These are phyloP conservation scores for Drosophila takahashii DNA, from an alignment of 1,140 invertebrate species.

Conservation along the genomic window DNA sequence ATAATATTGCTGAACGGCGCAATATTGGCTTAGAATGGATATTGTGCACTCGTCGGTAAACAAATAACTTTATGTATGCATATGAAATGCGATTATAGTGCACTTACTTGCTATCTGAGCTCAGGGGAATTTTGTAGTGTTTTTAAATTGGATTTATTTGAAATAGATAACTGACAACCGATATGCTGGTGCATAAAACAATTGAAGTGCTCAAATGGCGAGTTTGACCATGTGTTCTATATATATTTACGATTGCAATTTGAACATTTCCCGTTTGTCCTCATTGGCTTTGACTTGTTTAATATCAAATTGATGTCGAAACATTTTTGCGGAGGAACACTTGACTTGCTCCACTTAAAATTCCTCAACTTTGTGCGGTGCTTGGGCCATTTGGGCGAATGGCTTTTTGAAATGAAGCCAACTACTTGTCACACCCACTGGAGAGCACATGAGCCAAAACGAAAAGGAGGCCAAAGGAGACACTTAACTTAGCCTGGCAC, in stretches of 20 bases:
- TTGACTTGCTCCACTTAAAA: slow-evolving; percentile 38
- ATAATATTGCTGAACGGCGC: slow-evolving; percentile 55
- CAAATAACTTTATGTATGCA: slow-evolving; percentile 39
- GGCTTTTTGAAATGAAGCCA: slow-evolving; percentile 66
- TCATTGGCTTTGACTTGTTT: slow-evolving; percentile 16
- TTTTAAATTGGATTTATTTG: slow-evolving; percentile 35
- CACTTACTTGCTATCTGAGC: slow-evolving; percentile 19
- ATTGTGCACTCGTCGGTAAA: slow-evolving; percentile 44
- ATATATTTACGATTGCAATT: not conserved
- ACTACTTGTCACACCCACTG: slow-evolving; percentile 55
- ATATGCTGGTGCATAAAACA: slow-evolving; percentile 7
- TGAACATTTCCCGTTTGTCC: slow-evolving; percentile 3
- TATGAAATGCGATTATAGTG: slow-evolving; percentile 28
- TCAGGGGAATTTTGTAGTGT: slow-evolving; percentile 4
- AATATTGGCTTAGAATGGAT: slow-evolving; percentile 56
- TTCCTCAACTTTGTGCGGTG: slow-evolving; percentile 44
- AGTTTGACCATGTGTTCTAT: not conserved
- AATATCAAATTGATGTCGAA: slow-evolving; percentile 36
- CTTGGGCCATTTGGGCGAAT: slow-evolving; percentile 50
- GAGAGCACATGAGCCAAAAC: slow-evolving; percentile 28
- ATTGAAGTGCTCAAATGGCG: slow-evolving; percentile 21
- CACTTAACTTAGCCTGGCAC: slow-evolving; percentile 38
- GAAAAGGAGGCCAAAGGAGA: slow-evolving; percentile 49
- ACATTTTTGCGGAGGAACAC: slow-evolving; percentile 31
- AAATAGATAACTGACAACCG: slow-evolving; percentile 7